phyloP scores from a whole-genome alignment of 2,113 vertebrate species.

The Hydrochoerus hydrochaeris region DNA sequence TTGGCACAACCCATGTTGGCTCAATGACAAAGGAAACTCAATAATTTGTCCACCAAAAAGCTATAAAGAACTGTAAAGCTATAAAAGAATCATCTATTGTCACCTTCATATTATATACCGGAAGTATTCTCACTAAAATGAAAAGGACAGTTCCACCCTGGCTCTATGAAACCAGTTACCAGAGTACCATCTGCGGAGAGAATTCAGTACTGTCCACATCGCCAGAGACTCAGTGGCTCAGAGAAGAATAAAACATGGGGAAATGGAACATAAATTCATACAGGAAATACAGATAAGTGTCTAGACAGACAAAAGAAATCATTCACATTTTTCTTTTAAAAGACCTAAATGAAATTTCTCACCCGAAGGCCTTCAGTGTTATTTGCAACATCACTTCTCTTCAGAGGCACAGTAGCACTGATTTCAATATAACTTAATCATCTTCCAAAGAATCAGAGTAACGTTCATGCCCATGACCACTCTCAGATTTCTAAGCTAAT shows the following conservation, averaged over 20 bases:
- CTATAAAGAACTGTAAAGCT: not conserved
- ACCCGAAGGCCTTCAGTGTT: not conserved
- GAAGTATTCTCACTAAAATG: not conserved
- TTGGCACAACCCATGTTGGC: slow-evolving; percentile 6
- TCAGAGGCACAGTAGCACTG: not conserved
- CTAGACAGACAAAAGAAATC: not conserved
- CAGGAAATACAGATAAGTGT: not conserved
- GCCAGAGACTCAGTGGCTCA: not conserved
- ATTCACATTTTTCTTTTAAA: not conserved
- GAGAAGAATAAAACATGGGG: not conserved
- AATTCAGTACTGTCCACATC: not conserved
- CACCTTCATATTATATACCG: not conserved
- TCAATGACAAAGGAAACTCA: not conserved
- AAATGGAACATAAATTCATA: not conserved
- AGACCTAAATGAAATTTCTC: not conserved
- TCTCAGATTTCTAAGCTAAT: slow-evolving; percentile 30
- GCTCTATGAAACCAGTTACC: not conserved
- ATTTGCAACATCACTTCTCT: not conserved
- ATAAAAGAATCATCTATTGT: not conserved
- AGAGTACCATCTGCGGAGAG: not conserved
- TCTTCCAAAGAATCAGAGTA: not conserved
- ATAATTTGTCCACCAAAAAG: not conserved
- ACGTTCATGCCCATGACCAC: not conserved
- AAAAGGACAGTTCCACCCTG: not conserved
- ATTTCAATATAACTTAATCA: not conserved